A percentile compares a stretch with the other conserved stretches of the same genome.
These are phyloP conservation scores for Agrypnus murinus DNA, from an alignment of 2,888 invertebrate species.

Conservation along the genomic window DNA sequence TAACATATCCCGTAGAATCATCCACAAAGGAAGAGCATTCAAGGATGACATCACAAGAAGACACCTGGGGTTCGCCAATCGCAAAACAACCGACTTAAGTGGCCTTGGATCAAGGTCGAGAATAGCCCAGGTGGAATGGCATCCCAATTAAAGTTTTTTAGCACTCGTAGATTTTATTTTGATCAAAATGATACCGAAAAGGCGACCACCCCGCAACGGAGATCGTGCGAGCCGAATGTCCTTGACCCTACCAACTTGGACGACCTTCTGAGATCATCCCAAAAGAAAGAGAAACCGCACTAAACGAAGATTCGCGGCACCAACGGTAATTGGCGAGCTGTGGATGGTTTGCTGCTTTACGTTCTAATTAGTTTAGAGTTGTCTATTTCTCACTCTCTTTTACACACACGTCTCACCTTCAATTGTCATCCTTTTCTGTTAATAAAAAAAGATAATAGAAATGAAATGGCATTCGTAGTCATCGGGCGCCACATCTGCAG, in stretches of 20 bases:
- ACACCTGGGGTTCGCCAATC: constrained; percentile 41
- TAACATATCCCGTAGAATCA: constrained; percentile 6
- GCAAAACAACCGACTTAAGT: constrained; percentile 22
- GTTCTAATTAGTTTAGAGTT: constrained; percentile 30
- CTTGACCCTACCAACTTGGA: constrained; percentile 57
- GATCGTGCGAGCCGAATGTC: constrained; percentile 49
- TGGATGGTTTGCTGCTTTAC: constrained; percentile 25
- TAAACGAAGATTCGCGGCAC: constrained; percentile 56
- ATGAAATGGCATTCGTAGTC: constrained; percentile 40
- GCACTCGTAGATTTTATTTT: constrained; percentile 40
- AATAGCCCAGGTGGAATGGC: constrained; percentile 45
- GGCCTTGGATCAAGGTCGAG: constrained; percentile 52
- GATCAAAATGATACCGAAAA: constrained; percentile 40
- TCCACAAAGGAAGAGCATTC: constrained; percentile 33
- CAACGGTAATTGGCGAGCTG: constrained; percentile 60
- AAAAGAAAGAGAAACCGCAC: constrained; percentile 57
- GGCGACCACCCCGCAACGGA: constrained; percentile 39
- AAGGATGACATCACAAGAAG: constrained; percentile 33
- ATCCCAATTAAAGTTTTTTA: constrained; percentile 49
- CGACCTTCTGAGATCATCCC: constrained; percentile 60
- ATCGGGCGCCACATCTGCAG: constrained; percentile 51
- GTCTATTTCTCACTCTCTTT: constrained; percentile 43
- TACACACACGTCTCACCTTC: constrained; percentile 14
- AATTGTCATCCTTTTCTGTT: constrained; percentile 22
- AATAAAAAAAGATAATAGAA: constrained; percentile 21